A percentile compares a stretch with the other conserved stretches of the same genome.
These are phyloP conservation scores for Zingel zingel DNA, from an alignment of 2,113 vertebrate species.

Conservation along the genomic window DNA sequence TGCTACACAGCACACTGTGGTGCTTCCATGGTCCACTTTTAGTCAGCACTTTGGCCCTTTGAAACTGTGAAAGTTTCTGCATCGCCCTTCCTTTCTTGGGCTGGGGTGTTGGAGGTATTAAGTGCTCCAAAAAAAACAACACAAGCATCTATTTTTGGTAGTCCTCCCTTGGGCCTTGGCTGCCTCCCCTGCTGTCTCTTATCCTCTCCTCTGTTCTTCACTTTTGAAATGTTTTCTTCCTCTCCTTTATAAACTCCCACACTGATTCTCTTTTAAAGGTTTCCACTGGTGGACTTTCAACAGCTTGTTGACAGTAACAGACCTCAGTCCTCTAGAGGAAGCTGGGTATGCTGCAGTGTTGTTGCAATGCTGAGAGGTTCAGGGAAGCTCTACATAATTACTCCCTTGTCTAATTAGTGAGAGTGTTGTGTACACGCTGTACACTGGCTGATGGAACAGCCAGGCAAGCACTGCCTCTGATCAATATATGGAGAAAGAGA, in stretches of 20 bases:
- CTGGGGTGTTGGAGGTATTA: conserved; percentile 38
- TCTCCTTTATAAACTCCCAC: conserved; percentile 58
- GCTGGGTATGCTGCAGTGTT: conserved; percentile 54
- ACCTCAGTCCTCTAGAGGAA: conserved; percentile 67
- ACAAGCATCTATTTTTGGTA: conserved; percentile 54
- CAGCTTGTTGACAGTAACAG: conserved; percentile 74
- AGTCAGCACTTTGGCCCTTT: conserved; percentile 64
- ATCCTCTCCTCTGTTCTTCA: conserved; percentile 64
- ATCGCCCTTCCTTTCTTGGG: conserved; percentile 19
- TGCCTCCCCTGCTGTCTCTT: conserved; percentile 54
- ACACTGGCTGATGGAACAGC: conserved; percentile 71
- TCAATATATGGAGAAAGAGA: conserved; percentile 58
- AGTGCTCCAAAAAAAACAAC: conserved; percentile 24
- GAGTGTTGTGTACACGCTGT: conserved; percentile 69
- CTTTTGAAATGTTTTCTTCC: conserved; percentile 67
- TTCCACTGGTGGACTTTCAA: conserved; percentile 68
- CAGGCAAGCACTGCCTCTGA: conserved; percentile 51
- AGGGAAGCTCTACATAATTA: conserved; percentile 78
- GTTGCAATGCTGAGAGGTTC: conserved; percentile 69
- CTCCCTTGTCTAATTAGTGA: conserved; percentile 81
- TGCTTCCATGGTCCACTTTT: conserved; percentile 57
- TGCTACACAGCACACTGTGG: conserved; percentile 23
- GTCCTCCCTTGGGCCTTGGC: conserved; percentile 46
- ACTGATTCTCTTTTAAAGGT: conserved; percentile 57
- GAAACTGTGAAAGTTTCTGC: conserved; percentile 57